Evolutionary conservation across 2,888 invertebrate species (phyloP).

Genomic region (Cephus spinipes): DNA sequence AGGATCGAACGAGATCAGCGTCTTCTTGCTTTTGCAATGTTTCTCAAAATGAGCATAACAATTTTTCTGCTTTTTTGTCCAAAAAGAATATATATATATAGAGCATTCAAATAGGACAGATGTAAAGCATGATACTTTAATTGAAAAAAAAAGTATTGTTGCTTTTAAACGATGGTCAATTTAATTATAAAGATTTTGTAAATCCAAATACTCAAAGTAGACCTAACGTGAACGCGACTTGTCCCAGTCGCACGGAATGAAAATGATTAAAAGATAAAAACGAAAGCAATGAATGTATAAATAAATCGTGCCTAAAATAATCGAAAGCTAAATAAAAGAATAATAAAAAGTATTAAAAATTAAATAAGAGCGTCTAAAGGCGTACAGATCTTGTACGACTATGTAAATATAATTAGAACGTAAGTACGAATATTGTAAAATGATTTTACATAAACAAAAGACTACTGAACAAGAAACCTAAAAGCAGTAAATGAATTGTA

Average conservation of each 20-base stretch:
- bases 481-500: background rate
- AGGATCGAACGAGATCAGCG: background rate
- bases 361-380: slow-evolving; percentile 53
- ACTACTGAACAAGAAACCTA: background rate
- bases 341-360: background rate
- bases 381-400: slow-evolving; percentile 46
- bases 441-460: slow-evolving; percentile 17
- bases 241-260: background rate
- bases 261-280: background rate
- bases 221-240: background rate
- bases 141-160: slow-evolving; percentile 9
- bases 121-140: background rate
- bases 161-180: slow-evolving; percentile 1
- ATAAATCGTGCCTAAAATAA: slow-evolving; percentile 50
- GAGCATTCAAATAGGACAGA: background rate
- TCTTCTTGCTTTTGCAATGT: background rate
- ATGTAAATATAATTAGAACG: background rate
- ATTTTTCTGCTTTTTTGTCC: background rate
- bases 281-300: slow-evolving; percentile 37
- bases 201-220: background rate
- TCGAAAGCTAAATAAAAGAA: slow-evolving; percentile 34
- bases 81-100: background rate
- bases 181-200: slow-evolving; percentile 1
- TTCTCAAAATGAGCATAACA: background rate
- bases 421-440: slow-evolving; percentile 9